These are phyloP conservation scores for Thecocarcelia acutangulata DNA, from an alignment of 2,888 invertebrate genomes.

Conservation along the genomic window DNA sequence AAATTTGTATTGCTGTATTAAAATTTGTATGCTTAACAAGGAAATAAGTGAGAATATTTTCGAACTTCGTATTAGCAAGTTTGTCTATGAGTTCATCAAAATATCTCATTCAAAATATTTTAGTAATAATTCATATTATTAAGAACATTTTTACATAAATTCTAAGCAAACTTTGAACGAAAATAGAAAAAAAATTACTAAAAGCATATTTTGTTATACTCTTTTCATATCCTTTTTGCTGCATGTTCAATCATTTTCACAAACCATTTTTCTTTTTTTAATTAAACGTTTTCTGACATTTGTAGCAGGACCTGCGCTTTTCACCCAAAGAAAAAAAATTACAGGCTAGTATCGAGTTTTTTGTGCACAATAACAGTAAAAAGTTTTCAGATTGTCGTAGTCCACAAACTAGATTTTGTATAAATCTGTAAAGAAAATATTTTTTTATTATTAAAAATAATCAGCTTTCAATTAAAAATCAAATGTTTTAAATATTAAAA, in stretches of 20 bases:
- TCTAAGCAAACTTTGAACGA: too few species aligned
- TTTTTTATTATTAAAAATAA: constrained; percentile 40
- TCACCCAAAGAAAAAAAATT: constrained; percentile 22
- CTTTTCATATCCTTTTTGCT: neutral
- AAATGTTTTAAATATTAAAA: constrained; percentile 32
- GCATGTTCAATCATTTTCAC: neutral
- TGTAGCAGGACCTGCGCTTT: constrained; percentile 48
- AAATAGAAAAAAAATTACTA: too few species aligned
- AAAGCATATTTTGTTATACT: too few species aligned
- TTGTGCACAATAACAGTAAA: constrained; percentile 59
- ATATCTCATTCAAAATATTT: too few species aligned
- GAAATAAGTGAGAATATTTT: too few species aligned
- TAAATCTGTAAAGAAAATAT: constrained; percentile 51
- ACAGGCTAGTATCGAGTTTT: constrained; percentile 24
- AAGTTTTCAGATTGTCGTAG: constrained; percentile 64
- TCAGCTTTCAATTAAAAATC: constrained; percentile 1
- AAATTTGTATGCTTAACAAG: too few species aligned
- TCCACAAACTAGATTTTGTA: constrained; percentile 65
- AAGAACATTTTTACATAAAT: too few species aligned
- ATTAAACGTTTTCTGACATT: constrained; percentile 37
- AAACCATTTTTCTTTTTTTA: neutral
- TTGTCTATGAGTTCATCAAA: too few species aligned
- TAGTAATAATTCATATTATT: too few species aligned
- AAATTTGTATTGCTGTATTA: too few species aligned
- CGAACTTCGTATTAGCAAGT: too few species aligned